phyloP scores from a whole-genome alignment of 2,797 vertebrate species.

The Distichodus sexfasciatus region DNA sequence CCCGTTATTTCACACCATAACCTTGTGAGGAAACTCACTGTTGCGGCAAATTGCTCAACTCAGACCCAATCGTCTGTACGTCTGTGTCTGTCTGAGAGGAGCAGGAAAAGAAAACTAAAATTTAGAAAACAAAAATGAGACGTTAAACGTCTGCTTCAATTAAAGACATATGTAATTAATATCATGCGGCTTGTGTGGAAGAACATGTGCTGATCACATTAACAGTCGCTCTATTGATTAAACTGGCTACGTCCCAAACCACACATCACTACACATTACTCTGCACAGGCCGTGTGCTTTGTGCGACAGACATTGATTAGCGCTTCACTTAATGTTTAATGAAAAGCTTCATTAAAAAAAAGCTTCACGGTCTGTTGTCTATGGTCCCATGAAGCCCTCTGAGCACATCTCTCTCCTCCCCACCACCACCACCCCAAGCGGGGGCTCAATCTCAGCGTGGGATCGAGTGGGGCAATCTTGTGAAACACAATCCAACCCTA shows the following conservation, averaged over 20 bases:
- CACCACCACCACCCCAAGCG: too few species aligned
- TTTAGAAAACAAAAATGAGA: neutral
- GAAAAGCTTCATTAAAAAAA: constrained; percentile 35
- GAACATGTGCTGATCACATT: neutral
- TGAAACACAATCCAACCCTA: constrained; percentile 34
- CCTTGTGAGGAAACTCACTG: neutral
- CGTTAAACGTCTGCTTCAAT: neutral
- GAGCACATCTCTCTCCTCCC: constrained; percentile 23
- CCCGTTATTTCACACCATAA: neutral
- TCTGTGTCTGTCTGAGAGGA: neutral
- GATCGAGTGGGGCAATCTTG: neutral
- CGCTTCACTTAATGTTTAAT: constrained; percentile 41
- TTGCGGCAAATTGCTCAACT: neutral
- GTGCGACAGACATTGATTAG: too few species aligned
- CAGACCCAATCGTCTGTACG: neutral
- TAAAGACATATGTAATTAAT: neutral
- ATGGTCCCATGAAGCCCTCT: constrained; percentile 31
- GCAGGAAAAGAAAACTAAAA: neutral
- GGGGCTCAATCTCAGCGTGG: constrained; percentile 16
- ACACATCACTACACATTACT: too few species aligned
- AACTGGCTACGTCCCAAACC: too few species aligned
- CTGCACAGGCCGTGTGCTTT: too few species aligned
- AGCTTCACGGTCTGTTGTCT: neutral
- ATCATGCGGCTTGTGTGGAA: neutral
- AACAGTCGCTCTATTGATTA: constrained; percentile 11